Evolutionary conservation across 2,888 invertebrate species (phyloP).

Genomic region (Drepana falcataria): DNA sequence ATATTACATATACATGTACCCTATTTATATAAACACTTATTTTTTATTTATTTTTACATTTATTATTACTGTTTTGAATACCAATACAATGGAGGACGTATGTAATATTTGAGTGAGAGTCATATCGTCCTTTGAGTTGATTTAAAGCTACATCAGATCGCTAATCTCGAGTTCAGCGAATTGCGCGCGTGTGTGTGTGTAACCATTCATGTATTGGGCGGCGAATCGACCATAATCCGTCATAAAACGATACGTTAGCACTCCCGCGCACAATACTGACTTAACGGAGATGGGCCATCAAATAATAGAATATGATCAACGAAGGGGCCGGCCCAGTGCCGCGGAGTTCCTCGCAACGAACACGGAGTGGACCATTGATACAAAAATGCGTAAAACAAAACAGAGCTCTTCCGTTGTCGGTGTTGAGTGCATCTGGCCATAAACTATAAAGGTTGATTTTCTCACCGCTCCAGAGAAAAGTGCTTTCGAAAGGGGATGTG

Average conservation of each 20-base stretch:
- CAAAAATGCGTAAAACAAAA: constrained; percentile 14
- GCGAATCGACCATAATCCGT: constrained; percentile 25
- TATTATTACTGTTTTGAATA: too few relatives aligned
- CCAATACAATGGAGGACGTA: too few relatives aligned
- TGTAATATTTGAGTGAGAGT: too few relatives aligned
- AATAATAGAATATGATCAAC: constrained; percentile 59
- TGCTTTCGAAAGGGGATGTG: constrained; percentile 28
- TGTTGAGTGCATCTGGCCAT: constrained; percentile 41
- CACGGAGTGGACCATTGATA: constrained; percentile 30
- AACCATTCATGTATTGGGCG: constrained; percentile 15
- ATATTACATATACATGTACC: too few relatives aligned
- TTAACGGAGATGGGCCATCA: constrained; percentile 74
- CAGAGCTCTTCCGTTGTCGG: constrained; percentile 4
- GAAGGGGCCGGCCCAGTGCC: constrained; percentile 66
- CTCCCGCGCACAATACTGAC: constrained; percentile 48
- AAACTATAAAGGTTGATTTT: constrained; percentile 45
- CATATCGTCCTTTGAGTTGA: too few relatives aligned
- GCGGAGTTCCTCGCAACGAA: constrained; percentile 50
- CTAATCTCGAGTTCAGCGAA: constrained; percentile 38
- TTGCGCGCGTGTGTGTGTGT: constrained; percentile 14
- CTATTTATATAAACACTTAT: too few relatives aligned
- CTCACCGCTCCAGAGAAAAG: constrained; percentile 22
- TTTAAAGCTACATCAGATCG: not conserved
- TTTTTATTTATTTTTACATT: too few relatives aligned
- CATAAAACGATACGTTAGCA: constrained; percentile 32